Evolutionary conservation across 2,797 vertebrate genomes (phyloP), one percentile per base, ranked within the genome.

Genomic region (Pampus argenteus): DNA sequence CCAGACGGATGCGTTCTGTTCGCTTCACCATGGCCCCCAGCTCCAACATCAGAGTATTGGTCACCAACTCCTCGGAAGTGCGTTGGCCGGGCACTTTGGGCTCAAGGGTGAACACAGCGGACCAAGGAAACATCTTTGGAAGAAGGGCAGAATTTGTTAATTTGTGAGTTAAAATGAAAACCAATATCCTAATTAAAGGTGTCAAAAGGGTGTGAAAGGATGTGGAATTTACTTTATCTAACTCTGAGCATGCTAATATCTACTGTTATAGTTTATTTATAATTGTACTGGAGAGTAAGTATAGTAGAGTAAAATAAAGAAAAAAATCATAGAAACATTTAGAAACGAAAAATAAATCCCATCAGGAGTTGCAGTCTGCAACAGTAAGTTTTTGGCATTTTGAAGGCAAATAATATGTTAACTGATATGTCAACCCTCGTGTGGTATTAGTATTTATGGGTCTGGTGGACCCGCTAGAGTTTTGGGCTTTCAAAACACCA

Each of bases 31-130:
- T 94, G 61, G 94, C 92, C 29, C 93, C 93, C 70, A 96, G 83
- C 86, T 96, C 95, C 70, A 95, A 68, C 95, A 95, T 96, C 63
- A 96, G 86, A 2, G 95, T 96, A 55, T 95, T 94, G 83, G 93
- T 94, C 0, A 96, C 95, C 66, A 95, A 66, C 74, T 96, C 95
- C 70, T 93, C 90, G 0, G 90, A 61, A 42, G 79, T 87, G 59
- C 93, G 93, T 44, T 94, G 94, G 13, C 94, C 94, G 0, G 94
- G 91, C 44, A 95, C 93, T 87, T 94, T 94, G 14, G 94, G 93
- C 78, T 94, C 93, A 28, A 94, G 74, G 17, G 93, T 91, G 77
- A 95, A 93, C 72, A 95, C 89, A 22, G 92, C 93, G 0, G 94
- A 94, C 95, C 93, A 95, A 50, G 95, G 94, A 83, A 95, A 95